These are phyloP conservation scores for Chironomus tentans DNA, from an alignment of 2,888 invertebrate species.

Conservation along the genomic window DNA sequence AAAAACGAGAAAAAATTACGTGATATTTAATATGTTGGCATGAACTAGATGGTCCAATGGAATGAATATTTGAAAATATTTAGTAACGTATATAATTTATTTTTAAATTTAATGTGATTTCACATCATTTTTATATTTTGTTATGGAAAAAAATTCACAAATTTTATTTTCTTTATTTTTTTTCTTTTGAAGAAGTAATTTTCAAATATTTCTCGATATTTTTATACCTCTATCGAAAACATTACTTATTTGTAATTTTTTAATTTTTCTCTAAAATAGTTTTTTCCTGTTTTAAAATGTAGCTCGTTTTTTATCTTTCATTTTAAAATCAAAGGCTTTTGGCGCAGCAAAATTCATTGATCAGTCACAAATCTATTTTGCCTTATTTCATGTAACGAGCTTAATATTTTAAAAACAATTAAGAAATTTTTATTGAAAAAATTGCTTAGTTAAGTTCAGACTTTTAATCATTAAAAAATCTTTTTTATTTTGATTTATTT, in stretches of 20 bases:
- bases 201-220: neutral
- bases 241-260: neutral
- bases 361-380: neutral
- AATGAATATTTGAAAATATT: neutral
- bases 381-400: neutral
- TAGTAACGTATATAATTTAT: slow-evolving; percentile 24
- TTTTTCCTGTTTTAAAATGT: neutral
- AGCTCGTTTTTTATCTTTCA: neutral
- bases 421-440: slow-evolving; percentile 12
- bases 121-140: too few relatives aligned
- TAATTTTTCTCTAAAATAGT: neutral
- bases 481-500: neutral
- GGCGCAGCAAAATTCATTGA: neutral
- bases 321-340: neutral
- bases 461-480: neutral
- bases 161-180: too few relatives aligned
- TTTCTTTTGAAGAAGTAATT: too few relatives aligned
- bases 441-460: neutral
- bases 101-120: too few relatives aligned
- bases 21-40: neutral
- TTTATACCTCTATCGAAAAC: neutral
- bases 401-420: neutral
- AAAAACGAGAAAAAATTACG: too few relatives aligned
- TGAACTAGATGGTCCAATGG: neutral
- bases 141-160: too few relatives aligned